phyloP scores from a whole-genome alignment of 2,113 vertebrate genomes.

The Cyphomyrus plagiostoma region DNA sequence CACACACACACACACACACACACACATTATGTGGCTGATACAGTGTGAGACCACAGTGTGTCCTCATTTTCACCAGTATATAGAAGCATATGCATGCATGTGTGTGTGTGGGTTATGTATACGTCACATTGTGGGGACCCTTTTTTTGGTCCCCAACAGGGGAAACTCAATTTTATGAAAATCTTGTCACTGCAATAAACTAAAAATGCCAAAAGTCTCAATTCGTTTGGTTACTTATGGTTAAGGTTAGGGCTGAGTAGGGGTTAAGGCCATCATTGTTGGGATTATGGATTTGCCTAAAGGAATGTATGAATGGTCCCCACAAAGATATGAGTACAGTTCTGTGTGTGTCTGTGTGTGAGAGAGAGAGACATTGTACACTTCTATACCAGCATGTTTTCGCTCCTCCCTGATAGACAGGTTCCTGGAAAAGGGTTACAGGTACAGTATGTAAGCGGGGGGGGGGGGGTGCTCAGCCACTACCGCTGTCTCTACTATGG shows the following conservation, averaged over 20 bases:
- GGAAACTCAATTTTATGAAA: too few species aligned
- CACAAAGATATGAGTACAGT: not conserved
- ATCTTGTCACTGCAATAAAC: not conserved
- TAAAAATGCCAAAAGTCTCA: not conserved
- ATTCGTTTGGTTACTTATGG: not conserved
- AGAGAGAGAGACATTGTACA: not conserved
- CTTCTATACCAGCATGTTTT: not conserved
- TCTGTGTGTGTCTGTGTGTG: not conserved
- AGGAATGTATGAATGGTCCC: not conserved
- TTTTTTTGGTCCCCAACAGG: not conserved
- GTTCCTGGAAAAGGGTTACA: constrained; percentile 49
- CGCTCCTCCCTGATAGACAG: constrained; percentile 20
- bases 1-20: not conserved
- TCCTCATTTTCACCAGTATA: not conserved
- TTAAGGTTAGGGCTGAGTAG: not conserved
- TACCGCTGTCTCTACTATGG: constrained; percentile 27
- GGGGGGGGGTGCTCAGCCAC: constrained; percentile 28
- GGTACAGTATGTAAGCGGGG: not conserved
- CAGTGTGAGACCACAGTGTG: not conserved
- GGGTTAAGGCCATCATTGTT: not conserved
- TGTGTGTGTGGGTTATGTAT: not conserved
- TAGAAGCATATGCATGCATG: not conserved
- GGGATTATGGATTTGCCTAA: not conserved
- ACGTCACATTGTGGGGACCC: not conserved
- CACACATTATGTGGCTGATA: not conserved